phyloP scores from a whole-genome alignment of 2,888 invertebrate species.

The Macroteleia sp. region DNA sequence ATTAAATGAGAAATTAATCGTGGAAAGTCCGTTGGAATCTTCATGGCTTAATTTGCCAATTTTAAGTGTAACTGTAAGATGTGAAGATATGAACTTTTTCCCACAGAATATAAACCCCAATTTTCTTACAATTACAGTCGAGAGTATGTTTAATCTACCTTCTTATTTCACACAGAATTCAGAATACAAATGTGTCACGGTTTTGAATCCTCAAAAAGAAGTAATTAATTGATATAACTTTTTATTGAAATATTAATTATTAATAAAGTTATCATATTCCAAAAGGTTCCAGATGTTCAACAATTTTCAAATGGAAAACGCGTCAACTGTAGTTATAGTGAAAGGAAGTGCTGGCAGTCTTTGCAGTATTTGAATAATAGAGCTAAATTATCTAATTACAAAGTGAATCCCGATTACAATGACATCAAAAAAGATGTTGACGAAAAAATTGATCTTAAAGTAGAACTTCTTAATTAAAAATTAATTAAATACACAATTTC shows the following conservation, averaged over 20 bases:
- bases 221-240: not conserved
- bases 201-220: not conserved
- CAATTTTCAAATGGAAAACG: constrained; percentile 62
- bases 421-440: constrained; percentile 66
- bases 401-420: constrained; percentile 68
- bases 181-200: constrained; percentile 30
- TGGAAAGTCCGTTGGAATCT: not conserved
- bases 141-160: constrained; percentile 74
- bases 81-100: constrained; percentile 1
- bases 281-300: no score
- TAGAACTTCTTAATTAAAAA: no score
- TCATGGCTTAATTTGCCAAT: constrained; percentile 12
- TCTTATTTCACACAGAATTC: constrained; percentile 62
- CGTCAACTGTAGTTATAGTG: constrained; percentile 68
- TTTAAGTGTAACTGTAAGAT: not conserved
- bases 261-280: not conserved
- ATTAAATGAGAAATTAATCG: not conserved
- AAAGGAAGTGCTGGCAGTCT: constrained; percentile 73
- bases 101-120: constrained; percentile 58
- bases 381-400: constrained; percentile 74
- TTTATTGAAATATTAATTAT: not conserved
- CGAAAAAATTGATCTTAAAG: constrained; percentile 67
- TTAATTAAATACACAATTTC: no score
- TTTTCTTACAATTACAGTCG: constrained; percentile 73
- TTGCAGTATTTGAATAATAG: constrained; percentile 71